Percentiles rank a stretch among this genome's conserved stretches.
These are phyloP conservation scores for Drosophila subsilvestris DNA, from an alignment of 2,888 invertebrate genomes.

Conservation along the genomic window DNA sequence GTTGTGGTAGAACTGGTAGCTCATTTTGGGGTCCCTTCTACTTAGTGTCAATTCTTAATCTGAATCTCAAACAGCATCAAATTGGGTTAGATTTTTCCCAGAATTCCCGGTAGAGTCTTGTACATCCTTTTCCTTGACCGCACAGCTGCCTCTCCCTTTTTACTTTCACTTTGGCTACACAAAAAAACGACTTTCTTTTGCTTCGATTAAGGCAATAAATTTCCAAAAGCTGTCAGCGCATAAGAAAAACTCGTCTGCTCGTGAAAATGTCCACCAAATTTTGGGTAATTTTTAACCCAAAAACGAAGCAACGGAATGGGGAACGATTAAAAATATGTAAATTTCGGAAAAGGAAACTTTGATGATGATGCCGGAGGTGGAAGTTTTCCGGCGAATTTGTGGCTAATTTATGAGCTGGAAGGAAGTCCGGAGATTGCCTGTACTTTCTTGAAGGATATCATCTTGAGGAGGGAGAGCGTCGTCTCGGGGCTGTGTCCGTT, in stretches of 20 bases:
- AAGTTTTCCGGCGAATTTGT: conserved; percentile 76
- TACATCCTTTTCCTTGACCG: conserved; percentile 39
- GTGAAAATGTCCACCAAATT: conserved; percentile 53
- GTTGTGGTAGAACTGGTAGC: background rate
- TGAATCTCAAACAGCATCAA: conserved; percentile 13
- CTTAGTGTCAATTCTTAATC: conserved; percentile 24
- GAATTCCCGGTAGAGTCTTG: conserved; percentile 5
- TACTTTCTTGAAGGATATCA: conserved; percentile 39
- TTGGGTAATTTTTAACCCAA: conserved; percentile 59
- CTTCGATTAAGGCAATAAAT: conserved; percentile 45
- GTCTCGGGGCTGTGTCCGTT: background rate
- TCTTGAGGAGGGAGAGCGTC: conserved; percentile 6
- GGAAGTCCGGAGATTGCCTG: conserved; percentile 27
- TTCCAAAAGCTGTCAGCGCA: conserved; percentile 41
- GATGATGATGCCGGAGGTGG: conserved; percentile 2
- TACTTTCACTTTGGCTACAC: conserved; percentile 56
- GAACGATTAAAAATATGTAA: conserved; percentile 52
- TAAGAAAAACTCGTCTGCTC: conserved; percentile 26
- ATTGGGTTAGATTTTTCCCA: conserved; percentile 20
- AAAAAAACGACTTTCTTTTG: conserved; percentile 32
- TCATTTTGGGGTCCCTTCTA: conserved; percentile 16
- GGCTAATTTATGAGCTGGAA: conserved; percentile 74
- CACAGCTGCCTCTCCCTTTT: conserved; percentile 36
- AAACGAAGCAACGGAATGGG: conserved; percentile 22
- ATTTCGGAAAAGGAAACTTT: conserved; percentile 25